Evolutionary conservation across 2,113 vertebrate species (phyloP).

Genomic region (Misgurnus anguillicaudatus): DNA sequence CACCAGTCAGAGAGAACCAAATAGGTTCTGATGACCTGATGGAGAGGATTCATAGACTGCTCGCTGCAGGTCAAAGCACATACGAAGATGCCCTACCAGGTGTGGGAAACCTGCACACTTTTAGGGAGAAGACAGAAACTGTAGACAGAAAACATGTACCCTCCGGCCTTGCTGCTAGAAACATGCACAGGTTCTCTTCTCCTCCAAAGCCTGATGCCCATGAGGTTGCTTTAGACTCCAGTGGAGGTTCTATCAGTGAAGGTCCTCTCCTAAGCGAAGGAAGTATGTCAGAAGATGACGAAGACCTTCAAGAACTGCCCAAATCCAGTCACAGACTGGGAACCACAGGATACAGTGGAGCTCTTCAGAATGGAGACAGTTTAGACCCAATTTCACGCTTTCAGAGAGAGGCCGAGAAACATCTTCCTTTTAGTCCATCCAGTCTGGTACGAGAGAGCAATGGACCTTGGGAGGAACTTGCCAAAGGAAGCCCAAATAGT

Average conservation of each 20-base stretch:
- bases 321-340: conserved; percentile 69
- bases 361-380: conserved; percentile 67
- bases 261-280: conserved; percentile 87
- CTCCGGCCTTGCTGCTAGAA: conserved; percentile 51
- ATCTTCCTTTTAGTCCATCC: conserved; percentile 69
- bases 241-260: conserved; percentile 88
- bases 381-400: conserved; percentile 80
- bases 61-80: conserved; percentile 75
- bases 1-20: conserved; percentile 76
- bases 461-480: conserved; percentile 87
- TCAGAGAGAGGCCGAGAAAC: conserved; percentile 86
- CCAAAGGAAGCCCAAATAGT: conserved; percentile 91
- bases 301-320: conserved; percentile 49
- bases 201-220: conserved; percentile 47
- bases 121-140: conserved; percentile 75
- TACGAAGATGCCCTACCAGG: conserved; percentile 82
- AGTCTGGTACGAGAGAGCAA: conserved; percentile 65
- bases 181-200: conserved; percentile 40
- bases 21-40: conserved; percentile 72
- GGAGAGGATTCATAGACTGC: conserved; percentile 78
- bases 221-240: conserved; percentile 73
- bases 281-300: conserved; percentile 81
- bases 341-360: conserved; percentile 72
- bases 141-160: conserved; percentile 62
- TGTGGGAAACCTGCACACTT: conserved; percentile 77